Percentiles rank a stretch among this genome's conserved stretches.
These are phyloP conservation scores for Cassiopea xamachana DNA, from an alignment of 30 jellyfish, hydroid and myxozoan species.

Conservation along the genomic window DNA sequence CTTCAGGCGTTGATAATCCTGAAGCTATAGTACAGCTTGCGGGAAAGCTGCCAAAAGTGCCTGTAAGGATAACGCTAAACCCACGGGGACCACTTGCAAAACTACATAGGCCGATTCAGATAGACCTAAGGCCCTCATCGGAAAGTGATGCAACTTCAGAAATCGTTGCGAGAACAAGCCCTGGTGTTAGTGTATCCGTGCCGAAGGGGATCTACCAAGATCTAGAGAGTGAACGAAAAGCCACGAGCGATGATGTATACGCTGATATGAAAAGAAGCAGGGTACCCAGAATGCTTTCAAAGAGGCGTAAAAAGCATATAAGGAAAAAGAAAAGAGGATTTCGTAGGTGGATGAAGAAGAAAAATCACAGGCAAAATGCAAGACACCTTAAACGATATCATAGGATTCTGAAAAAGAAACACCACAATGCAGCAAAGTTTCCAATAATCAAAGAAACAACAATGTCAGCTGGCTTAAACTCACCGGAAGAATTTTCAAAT, in stretches of 20 bases:
- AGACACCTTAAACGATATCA: conserved; percentile 26
- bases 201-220: conserved; percentile 76
- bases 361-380: not conserved
- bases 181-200: conserved; percentile 87
- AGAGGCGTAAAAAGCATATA: no score
- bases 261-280: conserved; percentile 83
- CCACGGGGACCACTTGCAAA: conserved; percentile 98
- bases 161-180: conserved; percentile 88
- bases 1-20: conserved; percentile 72
- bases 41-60: conserved; percentile 97
- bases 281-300: conserved; percentile 37
- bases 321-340: conserved; percentile 1
- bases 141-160: conserved; percentile 74
- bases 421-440: not conserved
- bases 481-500: conserved; percentile 44
- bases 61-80: conserved; percentile 93
- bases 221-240: conserved; percentile 28
- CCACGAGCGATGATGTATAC: conserved; percentile 68
- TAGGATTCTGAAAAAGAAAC: not conserved
- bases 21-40: conserved; percentile 91
- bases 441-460: conserved; percentile 34
- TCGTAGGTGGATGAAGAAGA: conserved; percentile 11
- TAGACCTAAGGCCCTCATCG: conserved; percentile 91
- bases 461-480: conserved; percentile 19
- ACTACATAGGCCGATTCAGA: conserved; percentile 89